Conservation (phyloP, 2,888 invertebrate species). For the Unio pictorum region DNA sequence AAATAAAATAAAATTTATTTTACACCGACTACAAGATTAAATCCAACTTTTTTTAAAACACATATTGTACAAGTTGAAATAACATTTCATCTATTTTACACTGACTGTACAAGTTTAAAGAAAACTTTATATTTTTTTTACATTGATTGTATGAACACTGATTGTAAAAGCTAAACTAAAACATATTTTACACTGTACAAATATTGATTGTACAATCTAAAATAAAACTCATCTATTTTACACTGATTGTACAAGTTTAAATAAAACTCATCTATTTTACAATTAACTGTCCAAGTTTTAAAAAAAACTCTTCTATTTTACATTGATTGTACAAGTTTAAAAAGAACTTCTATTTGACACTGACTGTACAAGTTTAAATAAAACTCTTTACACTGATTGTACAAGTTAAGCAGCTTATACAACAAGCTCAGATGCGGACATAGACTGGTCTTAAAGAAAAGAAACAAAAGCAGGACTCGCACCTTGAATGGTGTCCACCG, state of each 20-base stretch:
- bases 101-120: not conserved
- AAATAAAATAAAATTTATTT: not conserved
- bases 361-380: not conserved
- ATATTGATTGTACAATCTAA: not conserved
- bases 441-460: no score
- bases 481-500: no score
- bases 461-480: no score
- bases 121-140: not conserved
- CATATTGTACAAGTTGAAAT: not conserved
- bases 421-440: not conserved
- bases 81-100: not conserved
- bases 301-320: not conserved
- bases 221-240: not conserved
- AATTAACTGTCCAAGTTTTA: not conserved
- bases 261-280: not conserved
- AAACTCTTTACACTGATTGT: not conserved
- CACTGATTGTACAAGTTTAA: not conserved
- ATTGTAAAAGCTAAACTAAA: not conserved
- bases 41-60: not conserved
- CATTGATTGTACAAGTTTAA: not conserved
- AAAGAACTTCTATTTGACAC: not conserved
- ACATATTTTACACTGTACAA: not conserved
- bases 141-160: not conserved
- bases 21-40: not conserved
- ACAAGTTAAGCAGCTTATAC: not conserved